A percentile compares a stretch with the other conserved stretches of the same genome.
These are phyloP conservation scores for Philhelius pedissequus DNA, from an alignment of 2,888 invertebrate species.

Conservation along the genomic window DNA sequence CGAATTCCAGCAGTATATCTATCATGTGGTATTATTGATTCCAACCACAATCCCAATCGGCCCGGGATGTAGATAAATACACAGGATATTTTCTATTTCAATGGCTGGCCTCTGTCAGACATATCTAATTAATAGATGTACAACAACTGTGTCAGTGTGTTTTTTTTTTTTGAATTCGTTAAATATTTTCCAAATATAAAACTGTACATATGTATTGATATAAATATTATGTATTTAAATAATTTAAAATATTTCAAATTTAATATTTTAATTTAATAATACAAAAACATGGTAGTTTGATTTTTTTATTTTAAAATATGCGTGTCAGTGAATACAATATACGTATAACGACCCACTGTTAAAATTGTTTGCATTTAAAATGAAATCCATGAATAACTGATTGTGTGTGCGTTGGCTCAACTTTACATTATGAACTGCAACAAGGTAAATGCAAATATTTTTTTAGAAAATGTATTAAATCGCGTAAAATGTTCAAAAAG, in stretches of 20 bases:
- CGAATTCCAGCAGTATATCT: slow-evolving; percentile 55
- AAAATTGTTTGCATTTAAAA: not conserved
- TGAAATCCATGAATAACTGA: no score
- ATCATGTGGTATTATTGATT: slow-evolving; percentile 48
- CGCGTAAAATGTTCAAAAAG: no score
- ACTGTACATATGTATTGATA: no score
- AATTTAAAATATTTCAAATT: not conserved
- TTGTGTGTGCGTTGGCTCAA: no score
- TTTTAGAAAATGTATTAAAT: no score
- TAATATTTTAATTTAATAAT: not conserved
- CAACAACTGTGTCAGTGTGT: not conserved
- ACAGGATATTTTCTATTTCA: slow-evolving; percentile 26
- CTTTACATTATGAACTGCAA: no score
- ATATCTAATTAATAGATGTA: not conserved
- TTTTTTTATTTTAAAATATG: not conserved
- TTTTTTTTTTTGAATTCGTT: not conserved
- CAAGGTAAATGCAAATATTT: no score
- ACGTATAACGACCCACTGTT: no score
- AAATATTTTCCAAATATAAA: not conserved
- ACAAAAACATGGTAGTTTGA: not conserved
- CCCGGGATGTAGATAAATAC: not conserved
- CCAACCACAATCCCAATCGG: slow-evolving; percentile 21
- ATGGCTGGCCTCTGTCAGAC: slow-evolving; percentile 1
- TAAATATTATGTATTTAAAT: not conserved
- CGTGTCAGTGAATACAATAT: not conserved